Conservation (phyloP, 2,113 vertebrate species). For the Stegostoma tigrinum region DNA sequence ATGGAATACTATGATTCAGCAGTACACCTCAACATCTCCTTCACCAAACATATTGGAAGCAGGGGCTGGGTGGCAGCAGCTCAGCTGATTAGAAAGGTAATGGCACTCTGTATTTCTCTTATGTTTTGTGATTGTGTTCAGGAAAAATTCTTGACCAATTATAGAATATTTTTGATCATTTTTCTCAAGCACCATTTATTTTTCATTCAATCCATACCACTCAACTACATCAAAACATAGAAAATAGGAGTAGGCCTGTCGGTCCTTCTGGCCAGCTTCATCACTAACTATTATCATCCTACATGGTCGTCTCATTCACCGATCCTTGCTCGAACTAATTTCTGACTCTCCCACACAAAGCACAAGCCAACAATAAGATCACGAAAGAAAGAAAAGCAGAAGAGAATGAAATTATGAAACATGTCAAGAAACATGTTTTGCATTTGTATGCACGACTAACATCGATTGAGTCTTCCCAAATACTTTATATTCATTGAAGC, state of each 20-base stretch:
- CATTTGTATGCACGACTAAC: too few species aligned
- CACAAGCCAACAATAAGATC: not conserved
- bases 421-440: too few species aligned
- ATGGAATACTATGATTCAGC: conserved; percentile 66
- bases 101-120: not conserved
- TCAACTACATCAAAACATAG: not conserved
- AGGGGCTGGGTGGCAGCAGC: conserved; percentile 61
- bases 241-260: too few species aligned
- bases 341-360: not conserved
- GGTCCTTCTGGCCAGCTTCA: too few species aligned
- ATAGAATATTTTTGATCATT: not conserved
- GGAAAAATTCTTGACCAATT: not conserved
- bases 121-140: not conserved
- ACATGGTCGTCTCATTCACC: not conserved
- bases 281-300: too few species aligned
- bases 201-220: not conserved
- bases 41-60: conserved; percentile 54
- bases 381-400: too few species aligned
- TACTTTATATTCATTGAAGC: too few species aligned
- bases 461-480: too few species aligned
- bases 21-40: conserved; percentile 61
- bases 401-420: too few species aligned
- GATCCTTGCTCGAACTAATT: not conserved
- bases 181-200: not conserved
- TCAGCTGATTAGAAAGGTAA: conserved; percentile 63